phyloP scores from a whole-genome alignment of 2,113 vertebrate species.

The Perognathus longimembris region DNA sequence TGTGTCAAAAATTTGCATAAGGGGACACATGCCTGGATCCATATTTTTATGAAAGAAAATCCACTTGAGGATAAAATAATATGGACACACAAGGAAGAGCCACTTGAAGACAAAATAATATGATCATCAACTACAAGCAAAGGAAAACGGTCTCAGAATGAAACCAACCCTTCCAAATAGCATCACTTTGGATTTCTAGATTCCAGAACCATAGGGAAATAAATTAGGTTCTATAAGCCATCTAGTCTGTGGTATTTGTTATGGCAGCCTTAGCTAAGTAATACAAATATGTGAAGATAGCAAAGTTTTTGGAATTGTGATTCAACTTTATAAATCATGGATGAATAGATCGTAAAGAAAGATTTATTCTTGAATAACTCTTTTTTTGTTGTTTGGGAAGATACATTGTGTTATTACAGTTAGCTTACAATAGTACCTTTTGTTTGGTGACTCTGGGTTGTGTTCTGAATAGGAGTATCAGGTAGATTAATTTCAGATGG shows the following conservation, averaged over 20 bases:
- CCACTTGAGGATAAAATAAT: neutral
- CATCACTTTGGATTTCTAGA: neutral
- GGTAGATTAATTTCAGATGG: neutral
- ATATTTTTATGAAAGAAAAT: neutral
- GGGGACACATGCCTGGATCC: too few species aligned
- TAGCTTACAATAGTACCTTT: neutral
- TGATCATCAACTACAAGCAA: neutral
- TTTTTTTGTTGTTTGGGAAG: too few species aligned
- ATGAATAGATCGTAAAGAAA: neutral
- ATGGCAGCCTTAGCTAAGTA: neutral
- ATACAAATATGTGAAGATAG: neutral
- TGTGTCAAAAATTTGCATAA: too few species aligned
- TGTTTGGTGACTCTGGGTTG: conserved; percentile 5
- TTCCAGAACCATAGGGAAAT: neutral
- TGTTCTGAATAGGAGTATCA: neutral
- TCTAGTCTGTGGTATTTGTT: neutral
- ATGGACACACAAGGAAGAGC: neutral
- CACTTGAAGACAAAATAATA: neutral
- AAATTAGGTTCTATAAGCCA: neutral
- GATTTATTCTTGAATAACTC: neutral
- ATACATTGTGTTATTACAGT: neutral
- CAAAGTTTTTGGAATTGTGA: neutral
- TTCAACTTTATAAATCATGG: neutral
- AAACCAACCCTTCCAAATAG: neutral
- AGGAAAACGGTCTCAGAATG: neutral